These are phyloP conservation scores for Enteromius mattozi DNA, from an alignment of 2,797 vertebrate genomes.

Conservation along the genomic window DNA sequence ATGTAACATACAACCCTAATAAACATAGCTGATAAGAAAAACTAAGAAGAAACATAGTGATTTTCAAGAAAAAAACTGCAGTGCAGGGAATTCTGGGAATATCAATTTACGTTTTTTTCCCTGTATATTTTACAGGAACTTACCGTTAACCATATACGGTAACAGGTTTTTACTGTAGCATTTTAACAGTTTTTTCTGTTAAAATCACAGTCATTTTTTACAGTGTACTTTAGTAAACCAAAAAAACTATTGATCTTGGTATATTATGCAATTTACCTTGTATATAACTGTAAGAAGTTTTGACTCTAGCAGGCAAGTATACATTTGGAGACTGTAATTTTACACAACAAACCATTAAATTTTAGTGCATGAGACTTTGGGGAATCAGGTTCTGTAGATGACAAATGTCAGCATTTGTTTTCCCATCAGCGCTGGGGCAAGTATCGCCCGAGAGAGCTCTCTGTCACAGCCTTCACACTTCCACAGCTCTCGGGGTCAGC, in stretches of 20 bases:
- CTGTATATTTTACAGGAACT: no score
- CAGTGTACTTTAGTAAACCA: not conserved
- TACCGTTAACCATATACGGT: no score
- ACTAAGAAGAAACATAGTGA: no score
- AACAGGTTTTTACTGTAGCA: no score
- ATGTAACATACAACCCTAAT: no score
- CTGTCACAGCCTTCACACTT: slow-evolving; percentile 42
- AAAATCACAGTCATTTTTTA: no score
- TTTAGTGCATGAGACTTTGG: slow-evolving; percentile 46
- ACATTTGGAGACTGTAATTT: not conserved
- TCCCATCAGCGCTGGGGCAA: not conserved
- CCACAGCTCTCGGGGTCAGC: slow-evolving; percentile 45
- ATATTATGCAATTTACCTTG: not conserved
- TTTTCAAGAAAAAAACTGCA: no score
- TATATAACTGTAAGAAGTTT: not conserved
- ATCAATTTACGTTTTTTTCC: no score
- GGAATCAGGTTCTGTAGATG: slow-evolving; percentile 35
- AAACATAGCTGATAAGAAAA: no score
- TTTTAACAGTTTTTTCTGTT: not conserved
- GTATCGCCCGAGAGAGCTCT: not conserved
- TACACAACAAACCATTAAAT: not conserved
- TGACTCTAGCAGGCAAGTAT: not conserved
- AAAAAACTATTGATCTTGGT: not conserved
- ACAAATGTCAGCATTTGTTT: slow-evolving; percentile 1
- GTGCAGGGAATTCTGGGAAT: no score